These are phyloP conservation scores for Gonocerus acuteangulatus DNA, from an alignment of 2,888 invertebrate species.

Conservation along the genomic window DNA sequence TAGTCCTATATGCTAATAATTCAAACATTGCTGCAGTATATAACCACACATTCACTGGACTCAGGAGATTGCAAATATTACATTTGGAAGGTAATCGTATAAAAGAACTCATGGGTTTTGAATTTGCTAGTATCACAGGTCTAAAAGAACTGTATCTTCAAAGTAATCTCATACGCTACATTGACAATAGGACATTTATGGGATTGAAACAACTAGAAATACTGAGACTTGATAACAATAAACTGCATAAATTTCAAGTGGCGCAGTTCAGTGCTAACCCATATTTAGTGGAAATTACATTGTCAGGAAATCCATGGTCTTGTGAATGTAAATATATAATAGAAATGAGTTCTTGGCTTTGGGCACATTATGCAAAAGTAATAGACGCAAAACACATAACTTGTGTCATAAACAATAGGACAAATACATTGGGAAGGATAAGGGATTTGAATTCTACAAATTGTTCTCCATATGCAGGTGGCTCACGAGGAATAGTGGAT, in stretches of 20 bases:
- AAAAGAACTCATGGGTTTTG: conserved; percentile 69
- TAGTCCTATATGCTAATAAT: conserved; percentile 78
- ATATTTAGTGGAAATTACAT: conserved; percentile 75
- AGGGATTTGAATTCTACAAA: conserved; percentile 70
- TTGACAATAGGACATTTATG: conserved; percentile 78
- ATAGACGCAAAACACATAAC: conserved; percentile 67
- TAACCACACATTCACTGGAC: conserved; percentile 84
- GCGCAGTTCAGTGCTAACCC: conserved; percentile 79
- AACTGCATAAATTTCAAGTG: conserved; percentile 70
- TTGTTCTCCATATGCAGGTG: conserved; percentile 50
- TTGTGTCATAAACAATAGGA: conserved; percentile 66
- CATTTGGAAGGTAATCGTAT: conserved; percentile 84
- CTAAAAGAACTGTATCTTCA: conserved; percentile 80
- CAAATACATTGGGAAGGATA: conserved; percentile 62
- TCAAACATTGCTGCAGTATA: conserved; percentile 76
- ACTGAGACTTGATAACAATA: conserved; percentile 75
- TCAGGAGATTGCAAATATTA: conserved; percentile 67
- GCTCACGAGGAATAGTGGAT: conserved; percentile 37
- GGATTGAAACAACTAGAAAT: conserved; percentile 74
- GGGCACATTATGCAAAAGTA: conserved; percentile 69
- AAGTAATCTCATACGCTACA: conserved; percentile 71
- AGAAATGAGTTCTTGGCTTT: conserved; percentile 71
- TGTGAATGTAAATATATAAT: conserved; percentile 81
- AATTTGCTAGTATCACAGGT: conserved; percentile 71
- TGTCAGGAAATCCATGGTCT: conserved; percentile 81